phyloP scores from a whole-genome alignment of 2,113 vertebrate genomes.

The Ameiurus melas region DNA sequence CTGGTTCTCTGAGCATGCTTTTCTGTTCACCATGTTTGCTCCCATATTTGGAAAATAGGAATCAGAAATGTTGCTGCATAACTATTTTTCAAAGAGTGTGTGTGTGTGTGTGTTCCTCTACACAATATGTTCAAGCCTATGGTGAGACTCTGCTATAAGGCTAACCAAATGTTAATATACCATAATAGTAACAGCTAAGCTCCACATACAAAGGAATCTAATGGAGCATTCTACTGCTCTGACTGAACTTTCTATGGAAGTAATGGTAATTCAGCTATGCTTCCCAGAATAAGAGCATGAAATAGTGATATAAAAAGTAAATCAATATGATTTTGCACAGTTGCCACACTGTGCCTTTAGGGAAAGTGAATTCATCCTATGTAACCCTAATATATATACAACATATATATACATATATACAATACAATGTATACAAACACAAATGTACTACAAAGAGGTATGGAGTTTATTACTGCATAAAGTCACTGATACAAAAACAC shows the following conservation, averaged over 20 bases:
- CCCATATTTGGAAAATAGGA: neutral
- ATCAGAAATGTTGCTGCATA: neutral
- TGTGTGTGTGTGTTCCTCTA: neutral
- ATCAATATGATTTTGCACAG: too few relatives aligned
- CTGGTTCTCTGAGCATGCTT: neutral
- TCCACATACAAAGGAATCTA: neutral
- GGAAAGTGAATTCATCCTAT: too few relatives aligned
- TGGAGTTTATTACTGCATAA: neutral
- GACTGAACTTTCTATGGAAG: neutral
- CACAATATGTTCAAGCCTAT: neutral
- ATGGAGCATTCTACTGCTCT: neutral
- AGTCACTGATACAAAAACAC: neutral
- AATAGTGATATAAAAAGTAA: too few relatives aligned
- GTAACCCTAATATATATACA: too few relatives aligned
- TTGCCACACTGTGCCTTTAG: too few relatives aligned
- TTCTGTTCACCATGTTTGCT: neutral
- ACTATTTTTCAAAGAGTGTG: neutral
- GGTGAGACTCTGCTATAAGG: neutral
- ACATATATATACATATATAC: too few relatives aligned
- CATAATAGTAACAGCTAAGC: neutral
- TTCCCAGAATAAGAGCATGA: too few relatives aligned
- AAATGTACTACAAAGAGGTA: neutral
- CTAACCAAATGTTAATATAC: neutral
- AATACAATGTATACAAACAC: too few relatives aligned
- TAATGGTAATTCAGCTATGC: too few relatives aligned